Evolutionary conservation across 1,140 invertebrate species (phyloP).

Genomic region (Trachymyrmex septentrionalis): DNA sequence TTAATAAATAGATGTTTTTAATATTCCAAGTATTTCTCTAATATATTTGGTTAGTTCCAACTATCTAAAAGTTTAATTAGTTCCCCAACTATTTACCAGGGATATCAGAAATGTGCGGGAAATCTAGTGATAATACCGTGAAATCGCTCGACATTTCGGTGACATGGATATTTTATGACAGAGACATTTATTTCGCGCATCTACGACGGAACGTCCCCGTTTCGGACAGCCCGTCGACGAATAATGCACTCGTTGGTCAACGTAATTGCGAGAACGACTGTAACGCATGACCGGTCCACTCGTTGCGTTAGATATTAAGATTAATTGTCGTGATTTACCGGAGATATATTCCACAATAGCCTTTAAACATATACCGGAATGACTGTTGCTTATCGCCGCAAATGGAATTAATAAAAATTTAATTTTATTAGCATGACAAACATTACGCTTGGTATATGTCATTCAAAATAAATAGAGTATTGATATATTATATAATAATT

Average conservation of each 20-base stretch:
- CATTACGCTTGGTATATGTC: neutral
- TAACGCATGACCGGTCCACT: conserved; percentile 7
- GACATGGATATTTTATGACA: neutral
- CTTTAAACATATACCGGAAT: conserved; percentile 18
- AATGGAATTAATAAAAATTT: neutral
- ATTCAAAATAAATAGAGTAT: neutral
- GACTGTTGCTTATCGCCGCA: neutral
- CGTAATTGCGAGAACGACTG: conserved; percentile 22
- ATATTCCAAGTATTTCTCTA: neutral
- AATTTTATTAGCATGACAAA: neutral
- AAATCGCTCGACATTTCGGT: neutral
- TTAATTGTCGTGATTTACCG: conserved; percentile 42
- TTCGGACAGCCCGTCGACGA: neutral
- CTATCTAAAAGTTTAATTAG: neutral
- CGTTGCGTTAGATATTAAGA: conserved; percentile 23
- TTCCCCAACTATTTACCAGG: neutral
- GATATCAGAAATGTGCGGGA: neutral
- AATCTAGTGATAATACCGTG: neutral
- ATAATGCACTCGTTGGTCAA: conserved; percentile 20
- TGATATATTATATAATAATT: conserved; percentile 1
- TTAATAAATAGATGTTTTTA: neutral
- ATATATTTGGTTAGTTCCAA: neutral
- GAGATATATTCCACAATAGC: neutral
- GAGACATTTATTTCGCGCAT: conserved; percentile 14
- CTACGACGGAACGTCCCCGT: neutral